Percentiles rank a stretch among this genome's conserved stretches.
Conservation (phyloP, 1,140 invertebrate species). For the Drosophila prosaltans region DNA sequence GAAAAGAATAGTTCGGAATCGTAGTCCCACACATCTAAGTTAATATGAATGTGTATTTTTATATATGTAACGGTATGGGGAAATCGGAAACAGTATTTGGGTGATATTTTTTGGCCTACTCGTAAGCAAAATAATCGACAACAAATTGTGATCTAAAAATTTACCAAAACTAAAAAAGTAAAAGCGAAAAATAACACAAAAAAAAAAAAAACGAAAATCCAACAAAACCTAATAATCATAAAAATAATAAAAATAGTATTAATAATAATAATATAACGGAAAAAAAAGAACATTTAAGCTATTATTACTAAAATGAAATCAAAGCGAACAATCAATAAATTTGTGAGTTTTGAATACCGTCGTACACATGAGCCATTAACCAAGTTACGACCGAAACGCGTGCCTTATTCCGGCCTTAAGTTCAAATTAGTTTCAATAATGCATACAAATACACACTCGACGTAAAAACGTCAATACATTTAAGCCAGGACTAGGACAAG, state of each 20-base stretch:
- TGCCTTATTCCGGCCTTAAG: slow-evolving; percentile 79
- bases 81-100: slow-evolving; percentile 24
- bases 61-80: slow-evolving; percentile 23
- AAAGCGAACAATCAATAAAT: slow-evolving; percentile 20
- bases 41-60: slow-evolving; percentile 39
- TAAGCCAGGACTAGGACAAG: slow-evolving; percentile 2
- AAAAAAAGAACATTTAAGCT: slow-evolving; percentile 1
- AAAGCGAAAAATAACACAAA: slow-evolving; percentile 13
- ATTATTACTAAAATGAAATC: slow-evolving; percentile 21
- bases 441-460: slow-evolving; percentile 28
- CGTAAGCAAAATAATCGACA: slow-evolving; percentile 38
- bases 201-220: slow-evolving; percentile 9
- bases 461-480: background rate
- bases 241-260: slow-evolving; percentile 9
- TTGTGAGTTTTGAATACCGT: slow-evolving; percentile 20
- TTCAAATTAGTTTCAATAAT: slow-evolving; percentile 66
- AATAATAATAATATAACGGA: background rate
- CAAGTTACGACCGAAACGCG: slow-evolving; percentile 57
- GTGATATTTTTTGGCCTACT: slow-evolving; percentile 57
- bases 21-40: background rate
- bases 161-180: slow-evolving; percentile 27
- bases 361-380: slow-evolving; percentile 27
- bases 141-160: slow-evolving; percentile 73
- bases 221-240: background rate
- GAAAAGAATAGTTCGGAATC: background rate